Conservation (phyloP, 1,140 invertebrate species). For the Nephila pilipes region DNA sequence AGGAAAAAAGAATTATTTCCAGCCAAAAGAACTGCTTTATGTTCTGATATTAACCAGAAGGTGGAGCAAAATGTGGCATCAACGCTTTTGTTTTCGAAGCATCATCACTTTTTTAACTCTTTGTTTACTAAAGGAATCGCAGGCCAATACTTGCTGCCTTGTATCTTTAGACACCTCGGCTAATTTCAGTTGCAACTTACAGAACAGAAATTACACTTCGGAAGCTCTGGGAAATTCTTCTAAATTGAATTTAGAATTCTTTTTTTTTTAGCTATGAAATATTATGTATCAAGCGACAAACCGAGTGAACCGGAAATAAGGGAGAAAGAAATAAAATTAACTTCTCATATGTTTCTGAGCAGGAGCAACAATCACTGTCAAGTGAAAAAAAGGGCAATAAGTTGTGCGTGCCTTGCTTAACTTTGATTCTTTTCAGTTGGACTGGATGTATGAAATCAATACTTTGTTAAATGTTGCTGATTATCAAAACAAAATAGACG, state of each 20-base stretch:
- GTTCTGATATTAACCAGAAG: not conserved
- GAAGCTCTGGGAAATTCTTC: not conserved
- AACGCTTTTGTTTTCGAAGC: slow-evolving; percentile 31
- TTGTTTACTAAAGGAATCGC: slow-evolving; percentile 1
- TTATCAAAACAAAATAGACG: too few species aligned
- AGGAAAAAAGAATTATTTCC: not conserved
- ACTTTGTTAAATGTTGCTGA: too few species aligned
- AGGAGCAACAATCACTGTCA: too few species aligned
- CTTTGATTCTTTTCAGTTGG: too few species aligned
- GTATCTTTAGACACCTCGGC: not conserved
- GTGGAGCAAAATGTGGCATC: slow-evolving; percentile 19
- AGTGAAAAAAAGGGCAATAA: too few species aligned
- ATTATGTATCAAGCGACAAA: too few species aligned
- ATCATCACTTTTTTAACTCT: slow-evolving; percentile 32
- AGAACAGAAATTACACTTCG: not conserved
- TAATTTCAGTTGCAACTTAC: not conserved
- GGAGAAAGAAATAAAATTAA: too few species aligned
- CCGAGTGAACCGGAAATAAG: too few species aligned
- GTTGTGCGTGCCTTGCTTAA: too few species aligned
- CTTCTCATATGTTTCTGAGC: too few species aligned
- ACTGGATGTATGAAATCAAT: too few species aligned
- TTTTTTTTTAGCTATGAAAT: not conserved
- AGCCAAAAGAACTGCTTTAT: not conserved
- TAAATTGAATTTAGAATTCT: not conserved
- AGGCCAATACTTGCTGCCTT: not conserved